Evolutionary conservation across 2,113 vertebrate genomes (phyloP), one percentile per base, ranked within the genome.

Genomic region (Columba janthina): DNA sequence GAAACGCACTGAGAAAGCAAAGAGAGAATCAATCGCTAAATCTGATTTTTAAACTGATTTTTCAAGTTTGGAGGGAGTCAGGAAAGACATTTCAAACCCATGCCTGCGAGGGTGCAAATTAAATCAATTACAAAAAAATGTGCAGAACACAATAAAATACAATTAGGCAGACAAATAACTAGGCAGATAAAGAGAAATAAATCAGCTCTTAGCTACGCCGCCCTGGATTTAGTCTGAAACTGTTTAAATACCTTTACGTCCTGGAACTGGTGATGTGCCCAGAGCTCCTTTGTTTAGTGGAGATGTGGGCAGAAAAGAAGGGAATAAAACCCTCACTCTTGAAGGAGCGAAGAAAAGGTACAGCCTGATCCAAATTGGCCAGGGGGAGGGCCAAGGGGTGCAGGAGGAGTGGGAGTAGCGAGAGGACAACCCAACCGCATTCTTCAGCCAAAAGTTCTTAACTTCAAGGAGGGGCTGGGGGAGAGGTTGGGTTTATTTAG

Each of bases 321-420:
- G 98, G 97, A 98, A 97, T 98, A 98, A 98, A 96, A 93, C 96
- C 94, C 96, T 97, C 57, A 94, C 97, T 97, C 97, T 94, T 97
- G 98, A 98, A 98, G 98, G 96, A 98, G 98, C 73, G 96, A 46
- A 97, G 88, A 97, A 98, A 98, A 98, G 98, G 98, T 98, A 92
- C 96, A 97, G 98, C 98, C 98, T 97, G 98, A 96, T 94, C 98
- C 98, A 93, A 97, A 97, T 97, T 94, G 98, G 97, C 78, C 98
- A 98, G 98, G 98, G 98, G 98, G 98, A 97, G 98, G 98, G 88
- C 94, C 94, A 91, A 94, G 93, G 94, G 97, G 98, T 93, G 93
- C 97, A 95, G 93, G 85, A 83, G 88, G 87, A 92, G 94, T 97
- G 96, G 97, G 98, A 97, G 97, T 95, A 97, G 96, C 97, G 76